Evolutionary conservation across 2,888 invertebrate genomes (phyloP), one percentile per base, ranked within the genome.

Genomic region (Hartigia nigra): DNA sequence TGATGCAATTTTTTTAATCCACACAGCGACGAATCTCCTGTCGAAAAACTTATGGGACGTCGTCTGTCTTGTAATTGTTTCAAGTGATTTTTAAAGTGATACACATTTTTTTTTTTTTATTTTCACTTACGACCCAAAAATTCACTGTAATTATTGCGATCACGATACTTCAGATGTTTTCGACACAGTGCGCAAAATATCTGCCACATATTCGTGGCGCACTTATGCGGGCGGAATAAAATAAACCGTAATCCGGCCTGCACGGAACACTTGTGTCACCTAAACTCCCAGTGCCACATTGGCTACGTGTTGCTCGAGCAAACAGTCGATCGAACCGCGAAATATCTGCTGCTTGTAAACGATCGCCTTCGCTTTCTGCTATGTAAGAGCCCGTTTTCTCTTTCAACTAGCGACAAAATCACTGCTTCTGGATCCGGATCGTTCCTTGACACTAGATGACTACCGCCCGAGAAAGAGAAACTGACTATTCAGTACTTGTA

Each of bases 211-310:
- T 34, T 32, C 72, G 5, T 31, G 32, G 72, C 32, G 32, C 72
- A 32, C 32, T 72, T 23, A 34, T 72, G 34, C 72, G 72, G 32
- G 72, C 72, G 72, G 72, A 31, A 34, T 3, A 34, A 31, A 31
- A 72, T 23, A 72, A 72, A 72, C 72, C 23, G 72, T 32, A 55
- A 32, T 72, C 31, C 34, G n/a, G 34, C 72, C 32, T 34, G 32
- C 34, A 72, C 4, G 72, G 34, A 72, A 72, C 72, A 72, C 72
- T 72, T 72, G 72, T 72, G 72, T 72, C 72, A 55, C 55, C 55
- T 34, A 14, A 72, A 72, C 72, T 31, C 12, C 31, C 31, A 14
- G 39, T 39, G 55, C 23, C 14, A 55, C 55, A 23, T 23, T 55
- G 23, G 23, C 9, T 55, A 12, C 5, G 34, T 72, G 3, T 72